Conservation (phyloP, 23 tunicate species). For the Ascidia mentula region DNA sequence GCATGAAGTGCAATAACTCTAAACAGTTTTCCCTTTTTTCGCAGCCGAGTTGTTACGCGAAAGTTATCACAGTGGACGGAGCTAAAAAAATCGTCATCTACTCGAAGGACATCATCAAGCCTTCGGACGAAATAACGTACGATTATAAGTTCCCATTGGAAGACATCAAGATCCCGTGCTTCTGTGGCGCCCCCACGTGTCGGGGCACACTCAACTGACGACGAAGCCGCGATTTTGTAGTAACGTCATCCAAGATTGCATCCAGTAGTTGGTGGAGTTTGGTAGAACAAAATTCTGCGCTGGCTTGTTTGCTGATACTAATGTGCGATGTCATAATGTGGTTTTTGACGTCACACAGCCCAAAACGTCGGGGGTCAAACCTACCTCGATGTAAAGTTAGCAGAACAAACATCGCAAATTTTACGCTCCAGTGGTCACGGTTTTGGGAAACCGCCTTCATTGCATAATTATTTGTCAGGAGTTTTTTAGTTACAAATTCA, state of each 20-base stretch:
- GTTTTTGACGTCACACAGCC: background rate
- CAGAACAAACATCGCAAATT: too few relatives aligned
- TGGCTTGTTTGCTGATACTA: background rate
- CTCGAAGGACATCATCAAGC: conserved; percentile 75
- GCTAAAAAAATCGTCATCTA: conserved; percentile 92
- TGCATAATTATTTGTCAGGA: too few relatives aligned
- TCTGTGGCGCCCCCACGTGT: conserved; percentile 90
- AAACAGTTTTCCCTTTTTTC: background rate
- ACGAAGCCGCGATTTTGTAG: background rate
- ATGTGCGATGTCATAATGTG: background rate
- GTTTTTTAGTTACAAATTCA: too few relatives aligned
- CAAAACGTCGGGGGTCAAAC: background rate
- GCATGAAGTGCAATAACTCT: background rate
- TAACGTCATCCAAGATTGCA: too few relatives aligned
- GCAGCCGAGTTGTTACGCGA: conserved; percentile 96
- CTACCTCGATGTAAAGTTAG: background rate
- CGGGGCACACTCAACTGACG: conserved; percentile 83
- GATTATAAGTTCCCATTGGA: conserved; percentile 94
- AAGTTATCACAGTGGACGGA: conserved; percentile 92
- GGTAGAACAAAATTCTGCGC: too few relatives aligned
- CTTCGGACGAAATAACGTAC: conserved; percentile 90
- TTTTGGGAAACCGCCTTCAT: too few relatives aligned
- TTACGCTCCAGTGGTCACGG: too few relatives aligned
- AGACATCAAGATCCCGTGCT: conserved; percentile 85
- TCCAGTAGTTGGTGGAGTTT: background rate